Conservation (phyloP, 2,113 vertebrate genomes). For the Dromaius novaehollandiae region DNA sequence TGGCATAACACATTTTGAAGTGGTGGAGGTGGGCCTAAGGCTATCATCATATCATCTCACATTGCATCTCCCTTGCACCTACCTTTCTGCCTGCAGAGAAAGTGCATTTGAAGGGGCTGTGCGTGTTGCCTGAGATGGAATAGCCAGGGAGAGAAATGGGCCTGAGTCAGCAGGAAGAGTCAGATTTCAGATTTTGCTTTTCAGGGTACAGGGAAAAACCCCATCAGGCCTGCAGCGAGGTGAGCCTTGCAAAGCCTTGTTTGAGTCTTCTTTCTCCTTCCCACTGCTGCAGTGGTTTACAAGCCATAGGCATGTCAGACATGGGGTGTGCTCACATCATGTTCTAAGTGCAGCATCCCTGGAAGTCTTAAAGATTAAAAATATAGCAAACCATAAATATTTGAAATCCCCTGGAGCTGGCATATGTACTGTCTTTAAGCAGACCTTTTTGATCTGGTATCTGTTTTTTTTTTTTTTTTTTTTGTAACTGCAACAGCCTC, state of each 20-base stretch:
- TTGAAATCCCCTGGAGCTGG: constrained; percentile 79
- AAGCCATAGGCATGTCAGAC: background rate
- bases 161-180: background rate
- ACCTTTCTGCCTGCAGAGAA: fast-evolving
- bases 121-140: background rate
- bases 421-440: constrained; percentile 77
- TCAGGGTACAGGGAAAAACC: background rate
- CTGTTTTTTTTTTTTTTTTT: constrained; percentile 65
- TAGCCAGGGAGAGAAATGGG: background rate
- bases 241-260: background rate
- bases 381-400: constrained; percentile 83
- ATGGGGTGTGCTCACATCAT: background rate
- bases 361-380: constrained; percentile 77
- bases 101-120: fast-evolving
- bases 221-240: background rate
- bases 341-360: constrained; percentile 41
- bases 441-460: constrained; percentile 79
- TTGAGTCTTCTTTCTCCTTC: background rate
- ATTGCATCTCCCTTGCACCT: background rate
- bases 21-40: background rate
- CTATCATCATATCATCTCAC: fast-evolving
- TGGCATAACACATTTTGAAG: background rate
- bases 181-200: background rate
- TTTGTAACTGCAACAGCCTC: constrained; percentile 34
- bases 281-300: background rate